A percentile compares a stretch with the other conserved stretches of the same genome.
Evolutionary conservation across 2,113 vertebrate species (phyloP).

Genomic region (Maccullochella peelii): DNA sequence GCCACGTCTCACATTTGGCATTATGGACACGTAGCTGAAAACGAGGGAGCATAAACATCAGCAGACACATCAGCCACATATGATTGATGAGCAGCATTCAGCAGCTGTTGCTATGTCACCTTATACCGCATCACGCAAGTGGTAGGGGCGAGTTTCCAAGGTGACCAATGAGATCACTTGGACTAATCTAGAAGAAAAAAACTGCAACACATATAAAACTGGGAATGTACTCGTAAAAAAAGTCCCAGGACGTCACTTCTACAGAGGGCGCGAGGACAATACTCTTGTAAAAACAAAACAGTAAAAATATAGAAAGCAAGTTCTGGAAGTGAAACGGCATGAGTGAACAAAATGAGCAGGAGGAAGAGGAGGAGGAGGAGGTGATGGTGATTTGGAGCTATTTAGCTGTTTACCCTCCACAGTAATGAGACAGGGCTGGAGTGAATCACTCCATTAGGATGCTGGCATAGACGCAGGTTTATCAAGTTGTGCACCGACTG

Average conservation of each 20-base stretch:
- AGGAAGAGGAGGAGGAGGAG: background rate
- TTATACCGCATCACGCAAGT: conserved; percentile 26
- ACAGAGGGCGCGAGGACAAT: conserved; percentile 46
- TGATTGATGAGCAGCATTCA: conserved; percentile 64
- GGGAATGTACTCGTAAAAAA: conserved; percentile 61
- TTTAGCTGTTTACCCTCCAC: conserved; percentile 49
- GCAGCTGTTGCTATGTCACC: conserved; percentile 71
- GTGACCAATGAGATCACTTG: conserved; percentile 62
- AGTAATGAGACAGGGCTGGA: conserved; percentile 53
- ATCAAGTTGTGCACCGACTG: conserved; percentile 16
- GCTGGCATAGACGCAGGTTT: conserved; percentile 31
- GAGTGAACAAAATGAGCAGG: conserved; percentile 23
- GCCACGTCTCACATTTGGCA: conserved; percentile 28
- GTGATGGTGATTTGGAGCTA: background rate
- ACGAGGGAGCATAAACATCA: conserved; percentile 35
- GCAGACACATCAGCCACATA: conserved; percentile 19
- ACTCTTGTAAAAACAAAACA: conserved; percentile 57
- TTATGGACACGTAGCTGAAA: conserved; percentile 43
- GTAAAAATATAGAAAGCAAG: conserved; percentile 33
- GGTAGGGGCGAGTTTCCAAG: conserved; percentile 50
- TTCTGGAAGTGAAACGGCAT: conserved; percentile 26
- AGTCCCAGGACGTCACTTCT: conserved; percentile 55
- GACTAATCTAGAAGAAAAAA: conserved; percentile 20
- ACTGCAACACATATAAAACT: conserved; percentile 57
- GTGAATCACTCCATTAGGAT: conserved; percentile 50